These are phyloP conservation scores for Babylonia areolata DNA, from an alignment of 1,140 invertebrate genomes.

Conservation along the genomic window DNA sequence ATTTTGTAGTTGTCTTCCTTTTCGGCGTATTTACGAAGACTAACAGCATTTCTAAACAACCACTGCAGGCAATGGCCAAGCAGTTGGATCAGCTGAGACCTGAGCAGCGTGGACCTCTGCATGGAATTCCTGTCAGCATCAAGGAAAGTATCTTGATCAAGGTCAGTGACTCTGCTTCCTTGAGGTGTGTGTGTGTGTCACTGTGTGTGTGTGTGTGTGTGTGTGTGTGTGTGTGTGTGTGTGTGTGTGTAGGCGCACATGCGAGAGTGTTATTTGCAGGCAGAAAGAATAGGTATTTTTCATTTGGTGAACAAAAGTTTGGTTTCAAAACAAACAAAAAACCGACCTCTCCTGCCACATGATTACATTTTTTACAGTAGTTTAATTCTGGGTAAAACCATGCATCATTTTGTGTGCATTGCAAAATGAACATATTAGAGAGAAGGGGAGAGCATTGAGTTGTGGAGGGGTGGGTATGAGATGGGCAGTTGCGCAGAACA, in stretches of 20 bases:
- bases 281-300: no score
- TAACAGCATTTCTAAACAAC: no score
- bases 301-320: not conserved
- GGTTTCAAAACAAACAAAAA: not conserved
- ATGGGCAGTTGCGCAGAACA: no score
- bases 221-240: not conserved
- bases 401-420: no score
- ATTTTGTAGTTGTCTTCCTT: no score
- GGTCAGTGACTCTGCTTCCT: not conserved
- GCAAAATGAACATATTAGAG: no score
- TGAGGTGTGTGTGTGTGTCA: not conserved
- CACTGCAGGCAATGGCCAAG: constrained; percentile 43
- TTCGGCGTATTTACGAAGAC: no score
- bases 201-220: not conserved
- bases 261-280: not conserved
- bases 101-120: constrained; percentile 42
- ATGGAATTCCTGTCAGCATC: constrained; percentile 62
- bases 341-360: no score
- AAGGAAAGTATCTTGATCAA: constrained; percentile 48
- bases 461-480: not conserved
- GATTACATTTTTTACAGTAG: no score
- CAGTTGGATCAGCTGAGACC: constrained; percentile 31
- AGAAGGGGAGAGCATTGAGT: no score
- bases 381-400: no score
- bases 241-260: not conserved